Evolutionary conservation across 2,797 vertebrate genomes (phyloP).

Genomic region (Yasuhikotakia modesta): DNA sequence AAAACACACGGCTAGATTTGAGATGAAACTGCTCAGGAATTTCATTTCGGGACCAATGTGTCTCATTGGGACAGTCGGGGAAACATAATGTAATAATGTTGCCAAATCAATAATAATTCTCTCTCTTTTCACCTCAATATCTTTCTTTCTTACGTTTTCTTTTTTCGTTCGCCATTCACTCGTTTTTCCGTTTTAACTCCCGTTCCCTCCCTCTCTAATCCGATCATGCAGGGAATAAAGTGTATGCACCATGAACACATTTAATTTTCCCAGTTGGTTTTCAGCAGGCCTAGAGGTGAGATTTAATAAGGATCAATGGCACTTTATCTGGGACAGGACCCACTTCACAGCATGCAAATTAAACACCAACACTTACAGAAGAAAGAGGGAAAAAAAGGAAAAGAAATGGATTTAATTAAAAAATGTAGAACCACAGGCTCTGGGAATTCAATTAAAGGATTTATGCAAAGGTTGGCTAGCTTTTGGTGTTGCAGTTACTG

Average conservation of each 20-base stretch:
- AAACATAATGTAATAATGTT: constrained; percentile 82
- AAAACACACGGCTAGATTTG: neutral
- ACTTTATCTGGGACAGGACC: constrained; percentile 89
- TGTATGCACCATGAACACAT: constrained; percentile 97
- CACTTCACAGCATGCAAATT: constrained; percentile 99
- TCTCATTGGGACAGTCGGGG: constrained; percentile 73
- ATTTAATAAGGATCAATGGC: constrained; percentile 91
- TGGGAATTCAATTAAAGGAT: constrained; percentile 99
- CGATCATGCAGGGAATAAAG: constrained; percentile 95
- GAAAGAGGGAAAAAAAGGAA: constrained; percentile 76
- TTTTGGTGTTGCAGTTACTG: constrained; percentile 99
- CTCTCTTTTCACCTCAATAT: constrained; percentile 66
- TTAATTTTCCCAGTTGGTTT: constrained; percentile 99
- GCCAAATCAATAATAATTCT: constrained; percentile 80
- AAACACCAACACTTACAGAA: constrained; percentile 92
- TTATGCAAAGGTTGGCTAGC: constrained; percentile 99
- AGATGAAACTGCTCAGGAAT: constrained; percentile 52
- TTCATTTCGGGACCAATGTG: constrained; percentile 58
- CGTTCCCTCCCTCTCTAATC: constrained; percentile 82
- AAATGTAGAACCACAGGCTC: constrained; percentile 99
- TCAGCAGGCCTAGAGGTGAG: constrained; percentile 94
- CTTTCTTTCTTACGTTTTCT: constrained; percentile 30
- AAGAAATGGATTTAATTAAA: constrained; percentile 99
- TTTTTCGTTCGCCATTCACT: neutral
- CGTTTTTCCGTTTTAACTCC: constrained; percentile 40